Evolutionary conservation across 2,797 vertebrate genomes (phyloP).

Genomic region (Thaleichthys pacificus): DNA sequence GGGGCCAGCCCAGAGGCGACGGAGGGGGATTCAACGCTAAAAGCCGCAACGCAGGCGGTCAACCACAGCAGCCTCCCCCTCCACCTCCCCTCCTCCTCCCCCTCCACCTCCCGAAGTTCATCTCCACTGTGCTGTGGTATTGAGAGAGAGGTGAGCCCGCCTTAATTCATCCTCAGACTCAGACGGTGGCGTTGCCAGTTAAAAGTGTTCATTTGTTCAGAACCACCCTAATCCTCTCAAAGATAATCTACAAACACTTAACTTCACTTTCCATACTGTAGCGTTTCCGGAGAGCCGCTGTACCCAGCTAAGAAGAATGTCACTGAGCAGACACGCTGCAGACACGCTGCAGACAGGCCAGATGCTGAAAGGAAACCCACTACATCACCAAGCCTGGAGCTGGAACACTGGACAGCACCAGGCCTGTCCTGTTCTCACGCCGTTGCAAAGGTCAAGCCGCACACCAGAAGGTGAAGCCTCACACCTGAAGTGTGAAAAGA

Average conservation of each 20-base stretch:
- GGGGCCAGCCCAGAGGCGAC: slow-evolving; percentile 63
- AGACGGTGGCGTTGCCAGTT: too few species aligned
- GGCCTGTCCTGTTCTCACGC: slow-evolving; percentile 38
- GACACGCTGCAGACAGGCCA: too few species aligned
- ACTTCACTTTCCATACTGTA: too few species aligned
- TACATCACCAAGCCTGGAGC: slow-evolving; percentile 45
- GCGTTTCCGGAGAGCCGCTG: too few species aligned
- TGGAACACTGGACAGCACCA: slow-evolving; percentile 37
- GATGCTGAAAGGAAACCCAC: too few species aligned
- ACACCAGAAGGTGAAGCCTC: slow-evolving; percentile 68
- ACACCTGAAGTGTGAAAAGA: slow-evolving; percentile 62
- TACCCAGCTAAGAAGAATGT: too few species aligned
- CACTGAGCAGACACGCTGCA: too few species aligned
- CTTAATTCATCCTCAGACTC: too few species aligned
- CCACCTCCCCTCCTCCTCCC: not conserved
- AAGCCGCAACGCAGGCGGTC: slow-evolving; percentile 57
- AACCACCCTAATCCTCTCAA: too few species aligned
- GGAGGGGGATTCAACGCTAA: slow-evolving; percentile 62
- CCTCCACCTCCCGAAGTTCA: not conserved
- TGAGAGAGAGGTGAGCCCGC: not conserved
- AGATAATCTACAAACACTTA: too few species aligned
- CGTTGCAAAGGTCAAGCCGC: slow-evolving; percentile 65
- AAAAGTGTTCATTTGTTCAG: too few species aligned
- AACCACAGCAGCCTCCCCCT: slow-evolving; percentile 48
- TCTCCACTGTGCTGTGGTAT: not conserved